Conservation (phyloP, 2,797 vertebrate species). For the Neosilurus mollespiculum region DNA sequence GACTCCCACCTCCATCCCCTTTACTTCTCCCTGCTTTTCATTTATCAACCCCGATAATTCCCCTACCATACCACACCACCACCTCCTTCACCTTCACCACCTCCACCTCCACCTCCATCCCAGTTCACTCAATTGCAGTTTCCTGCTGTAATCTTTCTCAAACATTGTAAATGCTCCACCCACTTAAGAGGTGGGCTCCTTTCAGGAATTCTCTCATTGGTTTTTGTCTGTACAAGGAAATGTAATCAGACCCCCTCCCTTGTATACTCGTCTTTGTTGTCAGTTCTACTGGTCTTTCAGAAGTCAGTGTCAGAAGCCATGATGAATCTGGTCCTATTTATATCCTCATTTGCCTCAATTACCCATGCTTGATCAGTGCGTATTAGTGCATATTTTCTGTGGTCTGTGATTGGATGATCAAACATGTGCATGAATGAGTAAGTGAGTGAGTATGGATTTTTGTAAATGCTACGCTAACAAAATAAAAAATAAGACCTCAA, state of each 20-base stretch:
- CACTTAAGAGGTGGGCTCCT: neutral
- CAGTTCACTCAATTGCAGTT: slow-evolving; percentile 15
- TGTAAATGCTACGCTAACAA: neutral
- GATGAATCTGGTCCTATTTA: slow-evolving; percentile 34
- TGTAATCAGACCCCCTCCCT: slow-evolving; percentile 3
- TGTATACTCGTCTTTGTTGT: slow-evolving; percentile 25
- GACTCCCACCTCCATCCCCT: slow-evolving; percentile 40
- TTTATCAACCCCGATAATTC: slow-evolving; percentile 43
- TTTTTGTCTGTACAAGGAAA: slow-evolving; percentile 11
- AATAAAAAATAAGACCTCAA: slow-evolving; percentile 7
- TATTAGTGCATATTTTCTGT: neutral
- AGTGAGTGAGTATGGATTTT: neutral
- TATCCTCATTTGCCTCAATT: slow-evolving; percentile 9
- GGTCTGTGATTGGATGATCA: neutral
- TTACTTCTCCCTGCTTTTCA: slow-evolving; percentile 25
- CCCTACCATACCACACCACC: neutral
- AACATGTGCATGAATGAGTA: neutral
- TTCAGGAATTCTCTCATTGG: slow-evolving; percentile 9
- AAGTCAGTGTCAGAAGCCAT: neutral
- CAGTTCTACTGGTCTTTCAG: slow-evolving; percentile 7
- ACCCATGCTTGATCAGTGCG: neutral
- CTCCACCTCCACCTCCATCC: neutral
- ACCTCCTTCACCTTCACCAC: neutral
- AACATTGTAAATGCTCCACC: slow-evolving; percentile 4
- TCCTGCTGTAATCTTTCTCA: slow-evolving; percentile 6